Conservation (phyloP, 2,113 vertebrate species). For the Trogon surrucura region DNA sequence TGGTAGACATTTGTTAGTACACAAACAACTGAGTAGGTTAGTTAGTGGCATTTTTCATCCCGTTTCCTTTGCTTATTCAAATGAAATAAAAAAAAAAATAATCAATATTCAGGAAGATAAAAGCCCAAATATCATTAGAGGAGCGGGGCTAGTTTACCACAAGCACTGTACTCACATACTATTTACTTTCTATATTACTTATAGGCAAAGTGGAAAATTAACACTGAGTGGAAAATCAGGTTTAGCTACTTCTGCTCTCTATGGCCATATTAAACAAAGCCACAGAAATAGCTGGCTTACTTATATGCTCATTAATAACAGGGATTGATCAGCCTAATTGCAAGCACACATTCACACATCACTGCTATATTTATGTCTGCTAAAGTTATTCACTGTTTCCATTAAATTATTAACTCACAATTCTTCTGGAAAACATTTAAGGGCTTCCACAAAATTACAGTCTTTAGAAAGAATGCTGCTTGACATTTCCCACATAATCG, state of each 20-base stretch:
- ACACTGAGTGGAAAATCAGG: not conserved
- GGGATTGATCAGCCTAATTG: constrained; percentile 5
- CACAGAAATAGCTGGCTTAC: not conserved
- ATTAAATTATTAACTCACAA: not conserved
- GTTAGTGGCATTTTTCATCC: not conserved
- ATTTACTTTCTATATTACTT: not conserved
- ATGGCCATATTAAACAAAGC: not conserved
- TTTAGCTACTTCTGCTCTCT: not conserved
- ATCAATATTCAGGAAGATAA: constrained; percentile 9
- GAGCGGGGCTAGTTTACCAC: not conserved
- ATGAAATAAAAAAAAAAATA: not conserved
- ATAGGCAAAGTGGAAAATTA: not conserved
- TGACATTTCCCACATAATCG: not conserved
- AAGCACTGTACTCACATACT: not conserved
- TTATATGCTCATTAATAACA: not conserved
- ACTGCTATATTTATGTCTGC: not conserved
- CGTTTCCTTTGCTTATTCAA: not conserved
- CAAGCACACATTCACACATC: not conserved
- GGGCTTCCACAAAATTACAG: not conserved
- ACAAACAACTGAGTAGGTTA: not conserved
- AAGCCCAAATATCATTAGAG: not conserved
- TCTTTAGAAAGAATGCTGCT: not conserved
- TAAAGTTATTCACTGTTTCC: not conserved
- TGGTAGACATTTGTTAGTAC: not conserved
- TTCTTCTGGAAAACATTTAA: not conserved